Evolutionary conservation across 2,113 vertebrate species (phyloP).

Genomic region (Crotalus horridus): DNA sequence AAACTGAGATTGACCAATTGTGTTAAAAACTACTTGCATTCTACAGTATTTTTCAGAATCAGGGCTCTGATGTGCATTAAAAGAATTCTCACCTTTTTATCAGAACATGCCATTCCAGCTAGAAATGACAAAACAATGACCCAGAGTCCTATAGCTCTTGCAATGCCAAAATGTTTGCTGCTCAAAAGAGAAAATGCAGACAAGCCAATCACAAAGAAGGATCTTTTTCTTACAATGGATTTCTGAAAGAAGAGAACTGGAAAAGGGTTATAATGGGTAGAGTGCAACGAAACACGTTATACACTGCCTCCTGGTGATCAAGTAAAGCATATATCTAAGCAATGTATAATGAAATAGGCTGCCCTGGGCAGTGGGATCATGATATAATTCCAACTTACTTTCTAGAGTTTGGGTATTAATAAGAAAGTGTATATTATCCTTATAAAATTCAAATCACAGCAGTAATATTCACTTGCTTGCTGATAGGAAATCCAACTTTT

Average conservation of each 20-base stretch:
- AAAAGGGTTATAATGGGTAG: background rate
- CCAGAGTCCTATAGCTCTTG: constrained; percentile 86
- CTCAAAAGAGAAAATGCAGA: constrained; percentile 82
- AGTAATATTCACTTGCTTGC: background rate
- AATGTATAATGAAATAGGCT: background rate
- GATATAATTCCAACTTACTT: background rate
- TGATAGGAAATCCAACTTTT: background rate
- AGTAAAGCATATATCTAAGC: background rate
- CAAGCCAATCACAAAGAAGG: constrained; percentile 78
- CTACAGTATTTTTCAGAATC: background rate
- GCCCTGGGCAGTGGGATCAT: background rate
- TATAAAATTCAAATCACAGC: background rate
- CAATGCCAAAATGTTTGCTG: constrained; percentile 73
- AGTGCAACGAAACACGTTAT: background rate
- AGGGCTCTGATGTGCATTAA: background rate
- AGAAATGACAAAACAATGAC: constrained; percentile 87
- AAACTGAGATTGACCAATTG: background rate
- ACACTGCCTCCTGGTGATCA: background rate
- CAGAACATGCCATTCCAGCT: constrained; percentile 82
- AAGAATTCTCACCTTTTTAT: constrained; percentile 75
- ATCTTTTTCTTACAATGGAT: constrained; percentile 72
- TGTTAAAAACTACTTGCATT: background rate
- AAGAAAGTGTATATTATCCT: background rate
- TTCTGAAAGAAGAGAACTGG: constrained; percentile 48
- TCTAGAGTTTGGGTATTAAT: background rate